phyloP scores from a whole-genome alignment of 2,797 vertebrate genomes.

The Urosaurus nigricauda region DNA sequence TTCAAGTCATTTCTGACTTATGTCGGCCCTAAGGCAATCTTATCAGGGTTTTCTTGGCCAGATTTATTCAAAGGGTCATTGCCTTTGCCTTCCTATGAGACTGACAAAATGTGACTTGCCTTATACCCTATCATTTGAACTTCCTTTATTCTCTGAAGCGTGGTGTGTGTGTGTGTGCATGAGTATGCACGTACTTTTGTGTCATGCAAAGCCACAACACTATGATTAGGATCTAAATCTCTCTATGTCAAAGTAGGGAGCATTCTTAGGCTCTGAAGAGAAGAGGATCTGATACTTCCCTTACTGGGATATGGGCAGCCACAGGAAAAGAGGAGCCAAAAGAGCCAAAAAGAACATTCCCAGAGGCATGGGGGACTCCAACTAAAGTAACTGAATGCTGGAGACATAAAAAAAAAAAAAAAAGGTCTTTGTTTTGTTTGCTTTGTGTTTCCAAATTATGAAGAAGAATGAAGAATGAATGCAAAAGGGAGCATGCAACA shows the following conservation, averaged over 20 bases:
- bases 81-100: too few relatives aligned
- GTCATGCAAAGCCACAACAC: background rate
- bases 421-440: slow-evolving; percentile 19
- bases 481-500: slow-evolving; percentile 44
- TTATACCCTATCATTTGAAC: background rate
- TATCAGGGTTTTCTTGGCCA: too few relatives aligned
- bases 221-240: background rate
- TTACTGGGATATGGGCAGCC: background rate
- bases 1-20: too few relatives aligned
- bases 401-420: background rate
- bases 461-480: slow-evolving; percentile 9
- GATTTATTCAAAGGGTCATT: too few relatives aligned
- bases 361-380: background rate
- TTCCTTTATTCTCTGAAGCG: background rate
- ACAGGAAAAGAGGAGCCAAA: background rate
- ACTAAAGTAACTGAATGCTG: background rate
- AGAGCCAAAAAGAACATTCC: background rate
- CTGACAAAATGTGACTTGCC: too few relatives aligned
- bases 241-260: background rate
- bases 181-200: background rate
- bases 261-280: background rate
- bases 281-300: background rate
- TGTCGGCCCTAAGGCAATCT: too few relatives aligned
- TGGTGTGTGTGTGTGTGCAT: background rate
- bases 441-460: slow-evolving; percentile 46